Base-by-base conservation (phyloP, 2,113 vertebrate genomes). In the Nansenia antarctica region DNA sequence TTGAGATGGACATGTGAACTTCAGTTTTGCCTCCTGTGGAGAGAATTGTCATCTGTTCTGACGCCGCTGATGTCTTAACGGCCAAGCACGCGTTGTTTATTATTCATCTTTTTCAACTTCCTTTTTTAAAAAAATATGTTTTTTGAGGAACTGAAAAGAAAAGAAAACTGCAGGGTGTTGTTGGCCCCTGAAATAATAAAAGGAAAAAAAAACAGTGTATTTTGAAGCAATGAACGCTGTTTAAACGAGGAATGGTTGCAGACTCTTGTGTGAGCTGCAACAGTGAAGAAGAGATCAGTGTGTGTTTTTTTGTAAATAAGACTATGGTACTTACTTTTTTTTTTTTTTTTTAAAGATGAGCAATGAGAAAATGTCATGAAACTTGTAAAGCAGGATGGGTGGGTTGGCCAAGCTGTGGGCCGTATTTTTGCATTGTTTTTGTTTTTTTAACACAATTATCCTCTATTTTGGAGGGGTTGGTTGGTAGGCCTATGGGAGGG, bases 1-100 rank as follows among this genome's bases (percentile, higher is more conserved):
- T 91, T 78, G 90, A 90, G 78, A 91, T 91, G 90, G 90, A 91
- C 81, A 91, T 91, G 78, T 91, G 83, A 91, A 70, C 78, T 45
- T n/a, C 84, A 74, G 67, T 79, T 79, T 73, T 79, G 74, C 86
- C 85, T 91, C 90, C 88, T 86, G 80, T 87, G 88, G 89, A 91
- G 90, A 82, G 70, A 78, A 71, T 55, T 63, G 29, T n/a, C 20
- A 22, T 74, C 45, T 27, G 52, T 83, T 76, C 37, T 77, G 83
- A 77, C 37, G 45, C 73, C 84, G 74, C 76, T 66, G 70, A 62
- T 78, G 87, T 86, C 82, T 58, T 69, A 30, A 22, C 67, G 86
- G 86, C 83, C 69, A 18, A n/a, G 70, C 67, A 73, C 47, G 67
- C 76, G 83, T 87, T 80, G 61, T 58, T 76, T 72, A 64, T 76